Conservation (phyloP, 1,140 invertebrate genomes). For the Penaeus chinensis region DNA sequence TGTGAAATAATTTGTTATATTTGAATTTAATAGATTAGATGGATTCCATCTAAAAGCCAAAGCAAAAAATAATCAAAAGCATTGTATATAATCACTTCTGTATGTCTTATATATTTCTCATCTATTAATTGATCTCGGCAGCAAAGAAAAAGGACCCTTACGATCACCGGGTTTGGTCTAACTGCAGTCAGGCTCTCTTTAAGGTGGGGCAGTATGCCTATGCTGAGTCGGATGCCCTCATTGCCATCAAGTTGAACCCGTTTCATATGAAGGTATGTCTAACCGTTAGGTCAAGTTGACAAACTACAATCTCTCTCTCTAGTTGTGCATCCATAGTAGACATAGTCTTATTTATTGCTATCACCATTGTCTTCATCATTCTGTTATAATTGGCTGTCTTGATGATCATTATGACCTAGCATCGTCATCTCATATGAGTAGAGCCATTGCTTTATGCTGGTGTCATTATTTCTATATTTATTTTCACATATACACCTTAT, state of each 20-base stretch:
- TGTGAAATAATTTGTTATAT: too few relatives aligned
- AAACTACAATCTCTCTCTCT: not conserved
- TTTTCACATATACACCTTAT: not conserved
- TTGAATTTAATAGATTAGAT: too few relatives aligned
- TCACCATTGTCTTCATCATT: too few relatives aligned
- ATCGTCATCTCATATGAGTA: too few relatives aligned
- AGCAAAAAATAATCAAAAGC: too few relatives aligned
- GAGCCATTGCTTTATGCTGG: not conserved
- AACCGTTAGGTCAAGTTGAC: not conserved
- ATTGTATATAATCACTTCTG: too few relatives aligned
- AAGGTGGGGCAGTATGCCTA: constrained; percentile 18
- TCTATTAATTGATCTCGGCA: not conserved
- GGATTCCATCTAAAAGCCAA: too few relatives aligned
- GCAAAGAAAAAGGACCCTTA: constrained; percentile 38
- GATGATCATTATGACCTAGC: too few relatives aligned
- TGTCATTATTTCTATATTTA: not conserved
- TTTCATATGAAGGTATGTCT: constrained; percentile 40
- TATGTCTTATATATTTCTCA: too few relatives aligned
- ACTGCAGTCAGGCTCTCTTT: constrained; percentile 41
- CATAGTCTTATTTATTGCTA: too few relatives aligned
- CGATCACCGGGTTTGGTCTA: constrained; percentile 46
- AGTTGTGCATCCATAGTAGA: too few relatives aligned
- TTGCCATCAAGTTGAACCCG: constrained; percentile 46
- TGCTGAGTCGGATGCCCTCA: constrained; percentile 30
- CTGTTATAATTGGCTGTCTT: too few relatives aligned